Conservation (phyloP, 1,140 invertebrate genomes). For the Hydropsyche tenuis region DNA sequence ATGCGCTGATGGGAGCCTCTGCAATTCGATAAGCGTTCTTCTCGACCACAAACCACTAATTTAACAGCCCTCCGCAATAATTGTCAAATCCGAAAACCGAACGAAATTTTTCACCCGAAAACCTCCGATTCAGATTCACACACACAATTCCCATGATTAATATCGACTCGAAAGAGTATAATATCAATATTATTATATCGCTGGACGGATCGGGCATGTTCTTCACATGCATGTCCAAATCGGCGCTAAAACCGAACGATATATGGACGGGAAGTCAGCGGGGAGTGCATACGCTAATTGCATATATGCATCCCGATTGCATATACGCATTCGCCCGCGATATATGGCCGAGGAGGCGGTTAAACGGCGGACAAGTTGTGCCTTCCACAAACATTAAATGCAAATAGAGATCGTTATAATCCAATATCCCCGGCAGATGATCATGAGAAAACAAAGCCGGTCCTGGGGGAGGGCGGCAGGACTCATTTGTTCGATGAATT, state of each 20-base stretch:
- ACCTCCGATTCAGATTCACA: too few relatives aligned
- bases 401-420: slow-evolving; percentile 26
- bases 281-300: neutral
- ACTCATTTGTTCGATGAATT: slow-evolving; percentile 33
- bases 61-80: neutral
- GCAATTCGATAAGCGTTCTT: slow-evolving; percentile 1
- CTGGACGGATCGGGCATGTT: neutral
- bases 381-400: slow-evolving; percentile 12
- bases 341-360: too few relatives aligned
- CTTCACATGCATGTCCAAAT: neutral
- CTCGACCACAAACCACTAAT: neutral
- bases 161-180: too few relatives aligned
- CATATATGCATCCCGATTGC: neutral
- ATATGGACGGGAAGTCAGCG: neutral
- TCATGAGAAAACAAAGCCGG: slow-evolving; percentile 25
- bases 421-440: slow-evolving; percentile 19
- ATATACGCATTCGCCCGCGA: neutral
- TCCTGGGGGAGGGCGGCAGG: neutral
- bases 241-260: neutral
- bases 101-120: neutral
- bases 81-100: neutral
- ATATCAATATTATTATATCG: too few relatives aligned
- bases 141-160: too few relatives aligned
- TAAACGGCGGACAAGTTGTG: too few relatives aligned
- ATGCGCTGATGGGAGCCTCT: neutral